Evolutionary conservation across 2,113 vertebrate species (phyloP).

Genomic region (Apodemus speciosus): DNA sequence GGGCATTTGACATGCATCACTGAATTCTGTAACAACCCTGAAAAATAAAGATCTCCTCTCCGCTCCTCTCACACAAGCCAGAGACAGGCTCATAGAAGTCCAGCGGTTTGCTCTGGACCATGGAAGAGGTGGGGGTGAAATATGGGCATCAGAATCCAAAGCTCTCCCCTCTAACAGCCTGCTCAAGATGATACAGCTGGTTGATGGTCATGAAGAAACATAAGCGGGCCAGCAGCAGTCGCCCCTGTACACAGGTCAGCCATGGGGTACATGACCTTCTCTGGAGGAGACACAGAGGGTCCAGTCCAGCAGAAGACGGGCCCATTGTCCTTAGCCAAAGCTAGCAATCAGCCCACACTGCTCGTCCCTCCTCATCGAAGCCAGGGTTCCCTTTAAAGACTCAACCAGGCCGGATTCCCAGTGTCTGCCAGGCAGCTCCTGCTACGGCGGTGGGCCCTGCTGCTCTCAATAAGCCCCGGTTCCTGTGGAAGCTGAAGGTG

Average conservation of each 20-base stretch:
- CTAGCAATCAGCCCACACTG: neutral
- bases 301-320: neutral
- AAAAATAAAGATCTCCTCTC: neutral
- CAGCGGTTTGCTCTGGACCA: neutral
- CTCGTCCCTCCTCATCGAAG: constrained; percentile 41
- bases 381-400: constrained; percentile 39
- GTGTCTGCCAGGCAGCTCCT: constrained; percentile 57
- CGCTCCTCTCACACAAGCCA: neutral
- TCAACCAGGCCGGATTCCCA: constrained; percentile 68
- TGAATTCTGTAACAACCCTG: neutral
- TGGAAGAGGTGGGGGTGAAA: neutral
- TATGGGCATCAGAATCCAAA: neutral
- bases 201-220: neutral
- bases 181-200: neutral
- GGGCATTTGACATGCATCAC: neutral
- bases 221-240: too few species aligned
- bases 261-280: neutral
- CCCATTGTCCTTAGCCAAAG: neutral
- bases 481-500: constrained; percentile 36
- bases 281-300: neutral
- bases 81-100: neutral
- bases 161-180: neutral
- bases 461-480: constrained; percentile 67
- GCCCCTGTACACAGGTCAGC: neutral
- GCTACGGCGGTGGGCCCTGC: constrained; percentile 30